These are phyloP conservation scores for Mycetomoellerius zeteki DNA, from an alignment of 1,140 invertebrate genomes.

Conservation along the genomic window DNA sequence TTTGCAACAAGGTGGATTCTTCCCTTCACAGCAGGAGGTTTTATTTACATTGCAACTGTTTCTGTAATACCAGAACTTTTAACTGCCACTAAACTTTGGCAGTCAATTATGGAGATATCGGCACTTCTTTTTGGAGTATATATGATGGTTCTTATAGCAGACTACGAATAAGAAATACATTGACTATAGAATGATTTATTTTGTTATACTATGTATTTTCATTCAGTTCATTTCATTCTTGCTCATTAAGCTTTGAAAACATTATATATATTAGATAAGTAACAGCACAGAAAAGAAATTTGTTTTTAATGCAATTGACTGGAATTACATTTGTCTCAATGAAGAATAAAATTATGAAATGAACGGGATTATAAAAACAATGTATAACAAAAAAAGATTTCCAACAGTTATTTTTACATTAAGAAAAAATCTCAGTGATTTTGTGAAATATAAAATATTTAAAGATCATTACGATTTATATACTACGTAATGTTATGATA, in stretches of 20 bases:
- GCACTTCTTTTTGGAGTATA: slow-evolving; percentile 94
- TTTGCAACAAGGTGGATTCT: slow-evolving; percentile 94
- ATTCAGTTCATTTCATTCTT: slow-evolving; percentile 55
- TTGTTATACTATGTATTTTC: slow-evolving; percentile 9
- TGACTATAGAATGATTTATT: background rate
- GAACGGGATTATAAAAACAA: background rate
- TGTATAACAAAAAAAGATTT: background rate
- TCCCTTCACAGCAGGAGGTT: slow-evolving; percentile 98
- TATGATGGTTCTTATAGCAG: slow-evolving; percentile 97
- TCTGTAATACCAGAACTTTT: slow-evolving; percentile 98
- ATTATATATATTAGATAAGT: slow-evolving; percentile 19
- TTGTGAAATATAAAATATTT: background rate
- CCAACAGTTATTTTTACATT: slow-evolving; percentile 4
- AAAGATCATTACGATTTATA: slow-evolving; percentile 1
- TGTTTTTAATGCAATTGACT: slow-evolving; percentile 34
- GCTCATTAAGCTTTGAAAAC: slow-evolving; percentile 32
- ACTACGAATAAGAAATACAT: slow-evolving; percentile 91
- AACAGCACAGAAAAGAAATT: slow-evolving; percentile 7
- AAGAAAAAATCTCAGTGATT: background rate
- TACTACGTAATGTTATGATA: background rate
- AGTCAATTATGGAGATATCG: slow-evolving; percentile 95
- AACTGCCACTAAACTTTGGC: slow-evolving; percentile 93
- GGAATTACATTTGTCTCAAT: slow-evolving; percentile 16
- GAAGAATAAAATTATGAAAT: slow-evolving; percentile 15
- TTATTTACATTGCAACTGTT: slow-evolving; percentile 99